phyloP scores from a whole-genome alignment of 1,140 invertebrate species.

The Drosophila serrata region DNA sequence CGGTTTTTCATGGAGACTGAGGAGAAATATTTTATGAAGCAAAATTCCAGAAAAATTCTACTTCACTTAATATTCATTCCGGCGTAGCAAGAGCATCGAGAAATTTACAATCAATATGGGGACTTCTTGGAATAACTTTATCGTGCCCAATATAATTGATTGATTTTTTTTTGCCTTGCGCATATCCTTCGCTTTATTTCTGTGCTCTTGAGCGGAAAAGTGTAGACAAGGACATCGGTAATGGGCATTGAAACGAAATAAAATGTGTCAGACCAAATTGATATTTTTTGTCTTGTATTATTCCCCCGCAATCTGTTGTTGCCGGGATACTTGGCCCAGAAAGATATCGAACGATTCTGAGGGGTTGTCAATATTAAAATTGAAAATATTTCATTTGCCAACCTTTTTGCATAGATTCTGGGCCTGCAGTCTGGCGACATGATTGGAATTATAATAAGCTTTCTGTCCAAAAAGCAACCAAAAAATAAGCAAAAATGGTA shows the following conservation, averaged over 20 bases:
- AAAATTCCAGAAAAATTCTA: slow-evolving; percentile 7
- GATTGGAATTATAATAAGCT: slow-evolving; percentile 78
- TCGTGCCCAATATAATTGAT: slow-evolving; percentile 57
- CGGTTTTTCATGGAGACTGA: neutral
- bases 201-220: slow-evolving; percentile 46
- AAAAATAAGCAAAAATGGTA: slow-evolving; percentile 8
- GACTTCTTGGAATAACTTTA: slow-evolving; percentile 37
- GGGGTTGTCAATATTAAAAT: slow-evolving; percentile 68
- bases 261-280: slow-evolving; percentile 58
- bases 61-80: slow-evolving; percentile 46
- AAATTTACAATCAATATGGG: slow-evolving; percentile 40
- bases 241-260: slow-evolving; percentile 53
- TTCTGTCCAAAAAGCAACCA: slow-evolving; percentile 12
- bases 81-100: slow-evolving; percentile 2
- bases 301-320: slow-evolving; percentile 24
- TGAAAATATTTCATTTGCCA: slow-evolving; percentile 66
- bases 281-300: slow-evolving; percentile 23
- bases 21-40: neutral
- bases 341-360: slow-evolving; percentile 18
- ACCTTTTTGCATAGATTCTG: slow-evolving; percentile 33
- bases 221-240: slow-evolving; percentile 59
- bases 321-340: slow-evolving; percentile 14
- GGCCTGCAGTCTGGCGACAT: slow-evolving; percentile 52
- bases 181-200: slow-evolving; percentile 25
- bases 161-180: slow-evolving; percentile 50